Base-by-base conservation (phyloP, 2,888 invertebrate species). In the Amblyjoppa fuscipennis region DNA sequence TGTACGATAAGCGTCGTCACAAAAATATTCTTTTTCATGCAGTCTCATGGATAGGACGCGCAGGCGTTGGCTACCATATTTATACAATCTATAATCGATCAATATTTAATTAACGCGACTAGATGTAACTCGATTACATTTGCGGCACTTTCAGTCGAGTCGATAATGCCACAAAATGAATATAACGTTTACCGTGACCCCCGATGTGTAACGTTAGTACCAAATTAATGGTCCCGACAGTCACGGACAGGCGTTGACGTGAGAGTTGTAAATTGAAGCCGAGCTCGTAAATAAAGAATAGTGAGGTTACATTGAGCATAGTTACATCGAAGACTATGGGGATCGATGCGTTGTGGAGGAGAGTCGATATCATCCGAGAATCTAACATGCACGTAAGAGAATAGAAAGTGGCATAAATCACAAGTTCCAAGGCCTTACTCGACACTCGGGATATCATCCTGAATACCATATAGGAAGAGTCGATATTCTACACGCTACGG, bases 371-470 rank as follows among this genome's bases (percentile, higher is more conserved):
- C 81, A 79, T 76, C 75, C 75, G 75, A 74, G 84, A 73, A 84
- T 84, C 81, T 88, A 71, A 34, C 78, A 66, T 73, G 76, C 84
- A 82, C 85, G 84, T 83, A 81, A 85, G 86, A 89, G 87, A 88
- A 87, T 88, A 85, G 88, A 89, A 89, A 89, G 88, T 89, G 81
- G 70, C 88, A 83, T 89, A 88, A 88, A 89, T 89, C 89, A 88
- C 87, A 81, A 82, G 85, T 83, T 87, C 79, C 74, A 82, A 83
- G 79, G 76, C 59, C 59, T 61, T 68, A 71, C 74, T 78, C 45
- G 41, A 70, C 69, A 75, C 75, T 66, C 49, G 25, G 9, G n/a
- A 31, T 68, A 74, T 25, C 20, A 56, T 49, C 56, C 13, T 53
- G 41, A 53, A 79, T 45, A 75, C 69, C 59, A 45, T 28, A 9